A percentile compares a stretch with the other conserved stretches of the same genome.
Conservation (phyloP, 2,797 vertebrate genomes). For the Apodemus agrarius region DNA sequence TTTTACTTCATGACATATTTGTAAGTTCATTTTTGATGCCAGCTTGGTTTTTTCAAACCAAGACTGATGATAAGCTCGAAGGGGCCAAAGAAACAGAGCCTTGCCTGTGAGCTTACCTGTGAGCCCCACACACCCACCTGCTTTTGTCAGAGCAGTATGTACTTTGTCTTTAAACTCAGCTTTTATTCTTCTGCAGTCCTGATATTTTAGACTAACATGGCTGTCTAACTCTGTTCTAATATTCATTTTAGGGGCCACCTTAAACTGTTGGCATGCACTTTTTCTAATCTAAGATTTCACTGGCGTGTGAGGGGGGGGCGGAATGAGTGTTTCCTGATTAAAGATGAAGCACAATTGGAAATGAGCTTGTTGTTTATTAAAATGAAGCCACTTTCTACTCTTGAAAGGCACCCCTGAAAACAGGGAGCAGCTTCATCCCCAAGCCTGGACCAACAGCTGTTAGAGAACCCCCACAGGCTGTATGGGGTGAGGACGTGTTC, state of each 20-base stretch:
- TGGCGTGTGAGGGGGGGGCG: no score
- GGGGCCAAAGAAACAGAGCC: slow-evolving; percentile 6
- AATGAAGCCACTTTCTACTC: neutral
- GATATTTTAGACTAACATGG: neutral
- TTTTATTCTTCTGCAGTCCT: neutral
- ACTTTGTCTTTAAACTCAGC: neutral
- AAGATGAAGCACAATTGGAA: slow-evolving; percentile 17
- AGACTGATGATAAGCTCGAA: slow-evolving; percentile 18
- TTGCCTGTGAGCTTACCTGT: no score
- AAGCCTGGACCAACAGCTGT: neutral
- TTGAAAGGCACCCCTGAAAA: neutral
- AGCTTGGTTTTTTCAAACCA: slow-evolving; percentile 45
- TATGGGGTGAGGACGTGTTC: neutral
- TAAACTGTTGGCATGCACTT: neutral
- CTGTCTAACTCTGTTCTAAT: neutral
- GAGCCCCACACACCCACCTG: neutral
- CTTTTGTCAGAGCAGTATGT: neutral
- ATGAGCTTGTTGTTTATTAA: neutral
- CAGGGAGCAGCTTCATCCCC: no score
- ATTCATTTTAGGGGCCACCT: neutral
- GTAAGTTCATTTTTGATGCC: slow-evolving; percentile 11
- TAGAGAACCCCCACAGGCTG: neutral
- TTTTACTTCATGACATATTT: slow-evolving; percentile 36
- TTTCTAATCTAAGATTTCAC: neutral
- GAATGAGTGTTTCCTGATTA: neutral